Conservation (phyloP, 37 sponge, comb jelly and placozoan genomes). For the Cliona cf. orientalis region DNA sequence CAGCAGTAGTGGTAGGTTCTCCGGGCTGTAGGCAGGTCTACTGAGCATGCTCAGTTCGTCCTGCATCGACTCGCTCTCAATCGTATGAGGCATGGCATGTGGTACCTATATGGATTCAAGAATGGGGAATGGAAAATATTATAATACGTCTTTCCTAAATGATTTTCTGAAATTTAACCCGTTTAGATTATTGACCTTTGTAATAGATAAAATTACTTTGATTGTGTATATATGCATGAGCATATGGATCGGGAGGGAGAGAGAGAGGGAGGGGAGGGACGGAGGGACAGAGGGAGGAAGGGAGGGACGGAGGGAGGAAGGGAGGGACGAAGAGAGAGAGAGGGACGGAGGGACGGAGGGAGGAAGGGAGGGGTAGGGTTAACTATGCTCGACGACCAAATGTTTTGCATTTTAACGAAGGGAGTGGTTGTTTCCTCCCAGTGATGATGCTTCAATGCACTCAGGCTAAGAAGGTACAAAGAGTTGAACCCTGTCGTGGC, state of each 20-base stretch:
- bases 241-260: not conserved
- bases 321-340: conserved; percentile 12
- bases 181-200: no score
- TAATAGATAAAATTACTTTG: no score
- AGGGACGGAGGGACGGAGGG: not conserved
- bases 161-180: no score
- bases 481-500: no score
- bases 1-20: conserved; percentile 51
- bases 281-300: not conserved
- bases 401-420: no score
- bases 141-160: no score
- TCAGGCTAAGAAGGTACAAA: no score
- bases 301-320: not conserved
- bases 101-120: conserved; percentile 29
- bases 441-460: no score
- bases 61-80: conserved; percentile 31
- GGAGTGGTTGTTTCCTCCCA: no score
- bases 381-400: no score
- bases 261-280: not conserved
- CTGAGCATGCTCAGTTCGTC: conserved; percentile 29
- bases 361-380: no score
- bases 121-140: not conserved
- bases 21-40: conserved; percentile 22
- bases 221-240: no score
- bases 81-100: conserved; percentile 3